Evolutionary conservation across 2,888 invertebrate genomes (phyloP).

Genomic region (Tenthredo scrophulariae): DNA sequence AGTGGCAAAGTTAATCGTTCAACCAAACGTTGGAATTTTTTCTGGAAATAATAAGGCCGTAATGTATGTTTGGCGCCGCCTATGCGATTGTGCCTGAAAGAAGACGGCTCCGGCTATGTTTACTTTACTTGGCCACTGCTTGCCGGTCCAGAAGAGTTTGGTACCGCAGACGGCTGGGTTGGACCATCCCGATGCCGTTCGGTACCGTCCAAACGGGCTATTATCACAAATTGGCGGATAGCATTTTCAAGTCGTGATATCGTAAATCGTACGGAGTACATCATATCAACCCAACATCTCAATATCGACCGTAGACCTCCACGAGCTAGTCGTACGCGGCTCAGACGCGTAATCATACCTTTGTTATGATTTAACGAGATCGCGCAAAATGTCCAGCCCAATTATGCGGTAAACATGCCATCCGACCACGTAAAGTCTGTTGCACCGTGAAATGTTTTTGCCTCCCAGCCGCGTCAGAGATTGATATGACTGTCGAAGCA

Average conservation of each 20-base stretch:
- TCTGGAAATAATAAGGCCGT: slow-evolving; percentile 28
- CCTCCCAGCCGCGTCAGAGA: slow-evolving; percentile 33
- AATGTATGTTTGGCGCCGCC: slow-evolving; percentile 38
- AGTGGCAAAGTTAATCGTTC: slow-evolving; percentile 36
- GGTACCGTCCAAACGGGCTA: slow-evolving; percentile 58
- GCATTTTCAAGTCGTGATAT: slow-evolving; percentile 67
- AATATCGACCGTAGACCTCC: slow-evolving; percentile 57
- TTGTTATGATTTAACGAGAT: slow-evolving; percentile 62
- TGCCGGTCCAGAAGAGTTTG: slow-evolving; percentile 33
- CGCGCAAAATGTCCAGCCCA: slow-evolving; percentile 59
- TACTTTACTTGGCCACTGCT: slow-evolving; percentile 55
- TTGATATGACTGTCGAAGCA: slow-evolving; percentile 36
- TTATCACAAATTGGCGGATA: slow-evolving; percentile 68
- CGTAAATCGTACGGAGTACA: slow-evolving; percentile 63
- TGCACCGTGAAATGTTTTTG: slow-evolving; percentile 35
- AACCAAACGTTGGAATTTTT: background rate
- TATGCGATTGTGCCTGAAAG: slow-evolving; percentile 32
- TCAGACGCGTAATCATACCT: slow-evolving; percentile 59
- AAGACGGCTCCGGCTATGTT: slow-evolving; percentile 47
- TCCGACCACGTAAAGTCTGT: slow-evolving; percentile 33
- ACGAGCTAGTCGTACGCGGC: slow-evolving; percentile 23
- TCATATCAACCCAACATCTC: slow-evolving; percentile 65
- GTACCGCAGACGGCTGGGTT: slow-evolving; percentile 42
- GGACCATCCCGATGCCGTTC: slow-evolving; percentile 47
- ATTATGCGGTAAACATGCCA: slow-evolving; percentile 58